These are phyloP conservation scores for Balearica regulorum DNA, from an alignment of 2,797 vertebrate species.

Conservation along the genomic window DNA sequence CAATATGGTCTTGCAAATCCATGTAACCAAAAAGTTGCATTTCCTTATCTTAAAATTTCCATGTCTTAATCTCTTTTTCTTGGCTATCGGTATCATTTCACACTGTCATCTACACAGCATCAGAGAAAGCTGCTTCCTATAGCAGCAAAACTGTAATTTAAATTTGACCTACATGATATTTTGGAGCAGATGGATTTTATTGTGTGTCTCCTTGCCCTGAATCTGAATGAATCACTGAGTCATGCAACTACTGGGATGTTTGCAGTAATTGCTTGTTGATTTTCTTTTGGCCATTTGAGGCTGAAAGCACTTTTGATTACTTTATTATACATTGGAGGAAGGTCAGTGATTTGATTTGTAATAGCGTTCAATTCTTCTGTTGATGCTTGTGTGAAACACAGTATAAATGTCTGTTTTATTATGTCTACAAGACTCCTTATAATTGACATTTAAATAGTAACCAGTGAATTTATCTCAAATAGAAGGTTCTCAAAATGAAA, in stretches of 20 bases:
- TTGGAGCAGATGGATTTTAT: slow-evolving; percentile 45
- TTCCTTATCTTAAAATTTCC: slow-evolving; percentile 55
- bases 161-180: slow-evolving; percentile 10
- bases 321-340: slow-evolving; percentile 15
- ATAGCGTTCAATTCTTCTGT: slow-evolving; percentile 4
- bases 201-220: slow-evolving; percentile 13
- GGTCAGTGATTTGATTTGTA: slow-evolving; percentile 58
- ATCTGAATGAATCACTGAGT: slow-evolving; percentile 35
- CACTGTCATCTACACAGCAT: background rate
- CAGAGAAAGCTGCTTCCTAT: background rate
- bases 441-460: slow-evolving; percentile 32
- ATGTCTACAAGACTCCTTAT: slow-evolving; percentile 1
- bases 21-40: slow-evolving; percentile 24
- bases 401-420: slow-evolving; percentile 1
- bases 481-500: slow-evolving; percentile 1
- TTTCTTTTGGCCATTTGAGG: slow-evolving; percentile 36
- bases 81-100: background rate
- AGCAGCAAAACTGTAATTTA: slow-evolving; percentile 15
- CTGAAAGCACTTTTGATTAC: slow-evolving; percentile 54
- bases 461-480: slow-evolving; percentile 28
- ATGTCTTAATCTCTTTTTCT: slow-evolving; percentile 11
- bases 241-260: background rate
- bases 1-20: background rate
- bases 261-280: slow-evolving; percentile 56
- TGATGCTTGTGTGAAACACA: slow-evolving; percentile 5